phyloP scores from a whole-genome alignment of 2,888 invertebrate genomes.

The Ditylenchus weischeri region DNA sequence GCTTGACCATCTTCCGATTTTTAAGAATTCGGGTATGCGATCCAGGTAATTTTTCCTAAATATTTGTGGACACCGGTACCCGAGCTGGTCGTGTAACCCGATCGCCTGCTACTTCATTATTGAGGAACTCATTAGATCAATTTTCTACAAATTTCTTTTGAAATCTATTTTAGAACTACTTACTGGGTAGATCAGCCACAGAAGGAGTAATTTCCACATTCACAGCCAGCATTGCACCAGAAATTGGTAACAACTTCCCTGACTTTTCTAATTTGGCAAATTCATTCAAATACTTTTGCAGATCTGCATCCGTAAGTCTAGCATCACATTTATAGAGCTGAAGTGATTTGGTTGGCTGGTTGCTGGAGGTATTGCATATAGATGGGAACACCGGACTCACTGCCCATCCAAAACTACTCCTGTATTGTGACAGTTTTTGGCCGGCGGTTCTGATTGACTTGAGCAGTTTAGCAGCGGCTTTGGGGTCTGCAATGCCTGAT shows the following conservation, averaged over 20 bases:
- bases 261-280: constrained; percentile 38
- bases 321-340: constrained; percentile 51
- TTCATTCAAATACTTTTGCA: constrained; percentile 48
- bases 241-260: constrained; percentile 33
- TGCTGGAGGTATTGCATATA: constrained; percentile 8
- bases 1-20: neutral
- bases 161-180: neutral
- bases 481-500: constrained; percentile 38
- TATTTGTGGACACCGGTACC: neutral
- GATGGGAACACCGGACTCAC: constrained; percentile 34
- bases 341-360: neutral
- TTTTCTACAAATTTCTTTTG: neutral
- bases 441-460: constrained; percentile 46
- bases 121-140: too few species aligned
- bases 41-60: neutral
- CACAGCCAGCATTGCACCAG: constrained; percentile 30
- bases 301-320: constrained; percentile 46
- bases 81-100: too few species aligned
- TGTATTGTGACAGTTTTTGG: constrained; percentile 40
- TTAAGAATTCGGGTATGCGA: too few species aligned
- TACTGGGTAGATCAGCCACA: constrained; percentile 29
- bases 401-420: constrained; percentile 53
- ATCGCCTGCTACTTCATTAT: too few species aligned
- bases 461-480: constrained; percentile 44
- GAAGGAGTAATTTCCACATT: constrained; percentile 18